A percentile compares a stretch with the other conserved stretches of the same genome.
These are phyloP conservation scores for Numenius phaeopus DNA, from an alignment of 2,797 vertebrate species.

Conservation along the genomic window DNA sequence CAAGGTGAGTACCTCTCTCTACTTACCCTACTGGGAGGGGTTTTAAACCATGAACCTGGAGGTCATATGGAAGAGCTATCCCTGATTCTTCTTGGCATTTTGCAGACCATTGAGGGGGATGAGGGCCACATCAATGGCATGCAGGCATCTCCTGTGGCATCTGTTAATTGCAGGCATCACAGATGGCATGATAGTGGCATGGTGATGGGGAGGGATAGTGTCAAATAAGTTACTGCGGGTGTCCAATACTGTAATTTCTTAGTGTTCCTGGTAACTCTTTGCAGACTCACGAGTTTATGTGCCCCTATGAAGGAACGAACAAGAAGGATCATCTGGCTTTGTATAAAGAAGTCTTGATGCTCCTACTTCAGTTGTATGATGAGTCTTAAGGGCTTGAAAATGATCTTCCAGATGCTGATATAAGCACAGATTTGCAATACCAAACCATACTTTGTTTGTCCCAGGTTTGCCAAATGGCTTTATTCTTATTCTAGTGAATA, in stretches of 20 bases:
- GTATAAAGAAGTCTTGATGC: not conserved
- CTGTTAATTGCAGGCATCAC: not conserved
- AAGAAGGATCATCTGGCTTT: not conserved
- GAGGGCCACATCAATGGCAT: not conserved
- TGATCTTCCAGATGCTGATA: not conserved
- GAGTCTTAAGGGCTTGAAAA: not conserved
- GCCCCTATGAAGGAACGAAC: not conserved
- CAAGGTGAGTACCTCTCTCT: not conserved
- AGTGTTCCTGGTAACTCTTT: not conserved
- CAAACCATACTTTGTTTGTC: not conserved
- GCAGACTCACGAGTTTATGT: not conserved
- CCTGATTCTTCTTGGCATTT: not conserved
- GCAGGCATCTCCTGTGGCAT: not conserved
- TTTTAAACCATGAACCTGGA: not conserved
- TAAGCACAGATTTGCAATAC: not conserved
- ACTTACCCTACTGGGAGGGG: not conserved
- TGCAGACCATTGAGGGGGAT: not conserved
- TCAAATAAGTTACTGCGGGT: not conserved
- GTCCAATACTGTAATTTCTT: not conserved
- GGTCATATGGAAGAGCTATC: not conserved
- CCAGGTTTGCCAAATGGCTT: not conserved
- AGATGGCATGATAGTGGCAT: not conserved
- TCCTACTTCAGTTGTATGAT: not conserved
- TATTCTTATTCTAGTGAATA: not conserved
- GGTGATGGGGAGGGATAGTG: not conserved